phyloP scores from a whole-genome alignment of 2,797 vertebrate genomes.

The Macrochelys suwanniensis region DNA sequence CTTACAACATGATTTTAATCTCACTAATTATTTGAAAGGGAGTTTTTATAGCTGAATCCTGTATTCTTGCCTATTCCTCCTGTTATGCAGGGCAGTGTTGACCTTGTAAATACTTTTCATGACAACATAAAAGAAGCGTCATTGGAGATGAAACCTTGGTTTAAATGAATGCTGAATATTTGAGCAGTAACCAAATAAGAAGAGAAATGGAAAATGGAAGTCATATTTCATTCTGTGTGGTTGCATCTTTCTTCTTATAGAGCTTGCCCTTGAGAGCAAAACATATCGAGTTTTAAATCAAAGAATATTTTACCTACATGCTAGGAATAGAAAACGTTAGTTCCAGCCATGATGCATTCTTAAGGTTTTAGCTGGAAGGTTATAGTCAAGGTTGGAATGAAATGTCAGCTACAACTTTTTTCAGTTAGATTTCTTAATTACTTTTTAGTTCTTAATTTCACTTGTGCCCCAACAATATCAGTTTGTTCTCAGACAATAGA shows the following conservation, averaged over 20 bases:
- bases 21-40: conserved; percentile 3
- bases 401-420: conserved; percentile 58
- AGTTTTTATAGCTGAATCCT: background rate
- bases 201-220: conserved; percentile 79
- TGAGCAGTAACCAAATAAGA: conserved; percentile 74
- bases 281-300: conserved; percentile 82
- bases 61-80: conserved; percentile 21
- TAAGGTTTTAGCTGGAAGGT: conserved; percentile 74
- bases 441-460: background rate
- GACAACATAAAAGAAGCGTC: conserved; percentile 48
- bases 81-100: conserved; percentile 40
- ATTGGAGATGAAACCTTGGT: conserved; percentile 57
- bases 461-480: background rate
- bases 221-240: conserved; percentile 81
- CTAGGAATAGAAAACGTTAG: conserved; percentile 76
- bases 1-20: no score
- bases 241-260: conserved; percentile 76
- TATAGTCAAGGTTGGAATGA: conserved; percentile 79
- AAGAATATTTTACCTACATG: conserved; percentile 70
- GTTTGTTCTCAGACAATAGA: background rate
- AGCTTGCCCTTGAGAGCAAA: conserved; percentile 83
- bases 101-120: conserved; percentile 74
- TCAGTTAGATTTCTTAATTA: background rate
- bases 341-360: conserved; percentile 54
- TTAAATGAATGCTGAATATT: conserved; percentile 79